phyloP scores from a whole-genome alignment of 2,888 invertebrate genomes.

The Zygothrica quintamaculata region DNA sequence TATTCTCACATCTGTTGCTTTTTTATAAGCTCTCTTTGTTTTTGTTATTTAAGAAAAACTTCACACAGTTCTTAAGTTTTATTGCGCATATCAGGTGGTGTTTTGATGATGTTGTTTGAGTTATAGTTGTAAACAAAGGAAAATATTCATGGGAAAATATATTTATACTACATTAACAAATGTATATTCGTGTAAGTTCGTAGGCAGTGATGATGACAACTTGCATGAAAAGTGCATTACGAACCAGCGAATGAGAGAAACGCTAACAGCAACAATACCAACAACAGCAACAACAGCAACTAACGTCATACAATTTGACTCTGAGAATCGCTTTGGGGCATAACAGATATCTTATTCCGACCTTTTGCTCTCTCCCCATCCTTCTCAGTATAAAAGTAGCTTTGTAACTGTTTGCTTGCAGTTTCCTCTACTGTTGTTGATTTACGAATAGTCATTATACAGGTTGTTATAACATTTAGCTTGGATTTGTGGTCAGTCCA shows the following conservation, averaged over 20 bases:
- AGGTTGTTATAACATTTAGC: conserved; percentile 40
- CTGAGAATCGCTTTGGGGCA: conserved; percentile 47
- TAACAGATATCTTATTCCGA: conserved; percentile 18
- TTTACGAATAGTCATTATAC: conserved; percentile 7
- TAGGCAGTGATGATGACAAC: conserved; percentile 1
- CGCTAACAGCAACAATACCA: conserved; percentile 19
- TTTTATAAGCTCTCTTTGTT: conserved; percentile 30
- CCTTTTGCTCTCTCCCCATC: not conserved
- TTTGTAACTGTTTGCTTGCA: conserved; percentile 37
- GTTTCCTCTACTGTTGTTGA: conserved; percentile 11
- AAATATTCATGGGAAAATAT: conserved; percentile 62
- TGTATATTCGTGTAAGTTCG: conserved; percentile 27
- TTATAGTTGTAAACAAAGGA: conserved; percentile 53
- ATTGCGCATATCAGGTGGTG: conserved; percentile 49
- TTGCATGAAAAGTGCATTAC: conserved; percentile 55
- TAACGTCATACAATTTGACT: conserved; percentile 25
- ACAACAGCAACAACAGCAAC: conserved; percentile 11
- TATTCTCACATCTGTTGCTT: conserved; percentile 36
- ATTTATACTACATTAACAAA: too few relatives aligned
- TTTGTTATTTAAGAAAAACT: conserved; percentile 22
- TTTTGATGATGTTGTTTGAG: conserved; percentile 13
- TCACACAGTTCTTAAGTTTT: conserved; percentile 61
- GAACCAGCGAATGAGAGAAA: conserved; percentile 48
- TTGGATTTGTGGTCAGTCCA: conserved; percentile 33
- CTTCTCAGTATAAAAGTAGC: conserved; percentile 6